Percentiles rank a stretch among this genome's conserved stretches.
Evolutionary conservation across 2,113 vertebrate species (phyloP).

Genomic region (Nothoprocta perdicaria): DNA sequence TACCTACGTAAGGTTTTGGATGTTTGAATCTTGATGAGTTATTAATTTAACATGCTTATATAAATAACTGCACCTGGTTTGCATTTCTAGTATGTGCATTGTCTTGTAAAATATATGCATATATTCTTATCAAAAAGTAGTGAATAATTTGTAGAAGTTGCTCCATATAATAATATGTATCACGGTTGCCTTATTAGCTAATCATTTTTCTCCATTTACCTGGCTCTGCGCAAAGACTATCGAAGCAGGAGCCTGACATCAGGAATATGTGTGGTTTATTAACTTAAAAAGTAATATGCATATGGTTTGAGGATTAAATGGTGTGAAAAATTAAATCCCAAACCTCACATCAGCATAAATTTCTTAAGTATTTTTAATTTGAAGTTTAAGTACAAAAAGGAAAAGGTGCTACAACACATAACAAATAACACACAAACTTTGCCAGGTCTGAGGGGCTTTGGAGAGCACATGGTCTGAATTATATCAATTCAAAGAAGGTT

Average conservation of each 20-base stretch:
- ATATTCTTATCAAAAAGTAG: background rate
- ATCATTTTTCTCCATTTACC: background rate
- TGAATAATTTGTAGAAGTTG: background rate
- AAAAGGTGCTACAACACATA: constrained; percentile 6
- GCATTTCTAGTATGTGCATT: background rate
- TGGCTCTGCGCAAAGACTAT: background rate
- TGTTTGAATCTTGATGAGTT: background rate
- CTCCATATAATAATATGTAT: background rate
- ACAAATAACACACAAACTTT: background rate
- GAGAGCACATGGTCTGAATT: background rate
- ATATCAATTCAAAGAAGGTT: background rate
- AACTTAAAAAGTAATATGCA: background rate
- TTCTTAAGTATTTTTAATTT: constrained; percentile 47
- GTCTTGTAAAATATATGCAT: background rate
- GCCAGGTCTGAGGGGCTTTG: background rate
- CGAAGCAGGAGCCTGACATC: background rate
- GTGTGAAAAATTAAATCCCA: constrained; percentile 8
- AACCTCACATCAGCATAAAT: background rate
- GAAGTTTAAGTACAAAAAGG: constrained; percentile 34
- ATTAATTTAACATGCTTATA: background rate
- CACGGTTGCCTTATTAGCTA: background rate
- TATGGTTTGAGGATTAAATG: background rate
- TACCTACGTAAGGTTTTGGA: background rate
- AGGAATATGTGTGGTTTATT: background rate
- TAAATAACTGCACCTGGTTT: background rate